A percentile compares a stretch with the other conserved stretches of the same genome.
Conservation (phyloP, 2,888 invertebrate species). For the Drosophila neotestacea region DNA sequence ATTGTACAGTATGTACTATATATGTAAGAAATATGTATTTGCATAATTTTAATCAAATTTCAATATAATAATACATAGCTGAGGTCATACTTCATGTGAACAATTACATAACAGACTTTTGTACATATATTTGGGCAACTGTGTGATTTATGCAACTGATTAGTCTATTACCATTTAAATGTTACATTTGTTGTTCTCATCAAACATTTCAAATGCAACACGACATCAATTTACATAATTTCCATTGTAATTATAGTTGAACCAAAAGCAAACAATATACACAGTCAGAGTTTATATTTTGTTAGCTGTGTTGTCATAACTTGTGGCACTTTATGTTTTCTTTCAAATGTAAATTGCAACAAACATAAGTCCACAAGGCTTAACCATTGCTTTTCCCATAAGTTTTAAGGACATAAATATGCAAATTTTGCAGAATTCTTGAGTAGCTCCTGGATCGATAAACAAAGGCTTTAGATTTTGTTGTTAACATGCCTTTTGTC, state of each 20-base stretch:
- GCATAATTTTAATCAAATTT: constrained; percentile 25
- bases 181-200: constrained; percentile 8
- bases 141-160: constrained; percentile 8
- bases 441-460: constrained; percentile 13
- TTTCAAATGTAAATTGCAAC: constrained; percentile 43
- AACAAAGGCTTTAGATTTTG: constrained; percentile 15
- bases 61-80: not conserved
- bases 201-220: not conserved
- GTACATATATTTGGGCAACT: not conserved
- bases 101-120: no score
- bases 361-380: constrained; percentile 15
- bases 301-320: constrained; percentile 3
- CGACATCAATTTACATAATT: constrained; percentile 20
- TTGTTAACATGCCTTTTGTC: not conserved
- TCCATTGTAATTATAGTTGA: constrained; percentile 5
- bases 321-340: constrained; percentile 28
- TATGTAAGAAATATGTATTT: constrained; percentile 15
- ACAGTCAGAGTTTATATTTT: not conserved
- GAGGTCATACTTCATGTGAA: no score
- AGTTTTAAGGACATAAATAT: constrained; percentile 24
- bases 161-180: not conserved
- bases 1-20: no score
- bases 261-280: constrained; percentile 12
- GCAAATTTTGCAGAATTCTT: constrained; percentile 20
- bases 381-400: not conserved